Evolutionary conservation across 2,113 vertebrate species (phyloP).

Genomic region (Datnioides undecimradiatus): DNA sequence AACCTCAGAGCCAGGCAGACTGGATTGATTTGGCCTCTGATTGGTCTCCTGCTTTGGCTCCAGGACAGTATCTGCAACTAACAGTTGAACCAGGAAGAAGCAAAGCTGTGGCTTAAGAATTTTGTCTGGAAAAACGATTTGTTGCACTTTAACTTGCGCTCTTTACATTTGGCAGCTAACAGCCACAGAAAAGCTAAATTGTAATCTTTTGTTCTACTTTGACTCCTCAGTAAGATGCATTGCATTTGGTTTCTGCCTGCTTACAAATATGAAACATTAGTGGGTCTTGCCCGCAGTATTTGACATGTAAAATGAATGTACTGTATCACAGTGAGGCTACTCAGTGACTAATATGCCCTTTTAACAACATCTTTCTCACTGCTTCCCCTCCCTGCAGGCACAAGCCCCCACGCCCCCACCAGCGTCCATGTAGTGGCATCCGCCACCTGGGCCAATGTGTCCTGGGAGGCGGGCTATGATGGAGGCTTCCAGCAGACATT

Average conservation of each 20-base stretch:
- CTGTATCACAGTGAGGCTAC: background rate
- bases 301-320: constrained; percentile 21
- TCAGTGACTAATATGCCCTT: constrained; percentile 47
- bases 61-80: background rate
- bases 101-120: background rate
- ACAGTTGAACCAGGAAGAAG: background rate
- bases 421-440: constrained; percentile 89
- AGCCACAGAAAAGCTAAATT: background rate
- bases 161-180: background rate
- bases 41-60: constrained; percentile 21
- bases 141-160: background rate
- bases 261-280: background rate
- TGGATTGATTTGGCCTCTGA: background rate
- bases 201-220: too few species aligned
- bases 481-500: constrained; percentile 99
- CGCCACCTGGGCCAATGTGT: constrained; percentile 96
- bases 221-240: background rate
- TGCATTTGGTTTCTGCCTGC: background rate
- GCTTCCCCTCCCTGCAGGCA: constrained; percentile 84
- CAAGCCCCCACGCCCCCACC: constrained; percentile 95
- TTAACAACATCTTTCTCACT: constrained; percentile 25
- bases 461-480: constrained; percentile 96
- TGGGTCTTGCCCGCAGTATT: constrained; percentile 18
- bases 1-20: constrained; percentile 8
- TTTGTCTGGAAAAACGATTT: background rate